Evolutionary conservation across 2,888 invertebrate genomes (phyloP), one percentile per base, ranked within the genome.

Genomic region (Campoplex capitator): DNA sequence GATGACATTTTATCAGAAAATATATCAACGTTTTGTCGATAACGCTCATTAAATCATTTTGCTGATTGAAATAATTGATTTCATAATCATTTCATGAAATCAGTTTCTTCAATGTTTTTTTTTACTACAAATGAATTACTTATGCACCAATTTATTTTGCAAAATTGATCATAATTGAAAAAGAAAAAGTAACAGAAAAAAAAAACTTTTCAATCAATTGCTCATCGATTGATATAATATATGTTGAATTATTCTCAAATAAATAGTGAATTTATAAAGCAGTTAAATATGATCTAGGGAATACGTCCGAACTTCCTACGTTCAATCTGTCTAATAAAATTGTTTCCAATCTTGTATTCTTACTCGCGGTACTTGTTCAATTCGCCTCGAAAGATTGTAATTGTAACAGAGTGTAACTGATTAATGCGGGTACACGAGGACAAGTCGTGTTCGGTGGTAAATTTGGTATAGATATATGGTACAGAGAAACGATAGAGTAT

Each of bases 321-420:
- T n/a, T n/a, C 58, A 79, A 79, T 80, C 70, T 56, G 68, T 74
- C 23, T 6, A 38, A 38, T 6, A 6, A 54, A 73, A 79, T 82
- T 56, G 56, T 80, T 75, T 45, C 8, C 75, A 16, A 28, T 42
- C 23, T 45, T 13, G 23, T 28, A 28, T 45, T 62, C 8, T 48
- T 32, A 48, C 28, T 67, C 42, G 0, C 42, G 0, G 42, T 56
- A 81, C 78, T 62, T 42, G 32, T 28, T 45, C 56, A 77, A 48
- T 51, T 73, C 78, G 62, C 51, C 56, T 23, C 67, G 13, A 13
- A 58, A n/a, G 80, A 79, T 62, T 82, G 81, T 75, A 84, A 87
- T 87, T 81, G 86, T 74, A 74, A 81, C 81, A 77, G 62, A 82
- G 77, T 84, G 84, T 82, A 70, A 68, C 70, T 82, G 82, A 87